phyloP scores from a whole-genome alignment of 2,797 vertebrate species.

The Anas capensis region DNA sequence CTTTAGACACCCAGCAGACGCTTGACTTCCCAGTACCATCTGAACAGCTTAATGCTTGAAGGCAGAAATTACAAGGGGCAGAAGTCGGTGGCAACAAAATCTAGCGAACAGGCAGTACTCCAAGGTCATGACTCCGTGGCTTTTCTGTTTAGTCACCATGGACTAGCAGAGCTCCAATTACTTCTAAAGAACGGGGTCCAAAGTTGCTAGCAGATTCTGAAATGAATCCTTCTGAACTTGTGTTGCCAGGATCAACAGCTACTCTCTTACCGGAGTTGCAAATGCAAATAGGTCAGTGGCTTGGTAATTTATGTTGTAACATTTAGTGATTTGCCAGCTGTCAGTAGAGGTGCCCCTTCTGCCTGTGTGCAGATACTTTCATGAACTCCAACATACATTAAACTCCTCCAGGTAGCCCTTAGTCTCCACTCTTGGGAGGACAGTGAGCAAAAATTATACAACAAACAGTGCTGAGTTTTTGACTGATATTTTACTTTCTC shows the following conservation, averaged over 20 bases:
- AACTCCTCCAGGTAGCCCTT: neutral
- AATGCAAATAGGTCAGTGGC: neutral
- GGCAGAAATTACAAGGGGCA: neutral
- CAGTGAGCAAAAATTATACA: neutral
- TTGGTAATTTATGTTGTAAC: conserved; percentile 18
- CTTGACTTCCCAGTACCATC: neutral
- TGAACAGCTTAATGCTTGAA: neutral
- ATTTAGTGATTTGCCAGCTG: neutral
- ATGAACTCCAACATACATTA: neutral
- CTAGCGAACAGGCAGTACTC: rapidly evolving
- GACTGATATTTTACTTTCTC: neutral
- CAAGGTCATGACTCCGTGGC: neutral
- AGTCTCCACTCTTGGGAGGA: neutral
- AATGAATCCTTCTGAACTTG: conserved; percentile 46
- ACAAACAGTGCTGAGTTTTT: neutral
- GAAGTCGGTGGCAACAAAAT: neutral
- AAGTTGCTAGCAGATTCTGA: conserved; percentile 38
- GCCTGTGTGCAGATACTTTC: neutral
- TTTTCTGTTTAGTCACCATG: conserved; percentile 4
- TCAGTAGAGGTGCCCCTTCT: neutral
- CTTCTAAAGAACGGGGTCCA: conserved; percentile 22
- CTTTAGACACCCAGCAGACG: neutral
- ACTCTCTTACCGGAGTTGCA: neutral
- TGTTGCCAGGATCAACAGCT: conserved; percentile 26
- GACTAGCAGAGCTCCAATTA: conserved; percentile 2